Percentiles rank a stretch among this genome's conserved stretches.
Evolutionary conservation across 2,888 invertebrate genomes (phyloP).

Genomic region (Cremastinae sp.): DNA sequence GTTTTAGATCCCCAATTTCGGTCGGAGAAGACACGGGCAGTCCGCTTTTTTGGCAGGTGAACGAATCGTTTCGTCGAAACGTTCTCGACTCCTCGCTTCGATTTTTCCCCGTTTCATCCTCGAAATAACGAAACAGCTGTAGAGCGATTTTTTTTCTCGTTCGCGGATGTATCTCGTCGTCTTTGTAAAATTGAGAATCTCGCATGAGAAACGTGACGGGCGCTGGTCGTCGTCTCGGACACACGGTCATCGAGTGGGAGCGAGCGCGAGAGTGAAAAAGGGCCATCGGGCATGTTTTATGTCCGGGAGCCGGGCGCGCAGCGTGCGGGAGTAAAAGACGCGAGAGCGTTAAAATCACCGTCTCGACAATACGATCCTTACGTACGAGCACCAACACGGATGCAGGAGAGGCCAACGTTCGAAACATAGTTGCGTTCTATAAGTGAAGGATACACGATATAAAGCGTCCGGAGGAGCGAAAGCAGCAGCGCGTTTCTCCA

Average conservation of each 20-base stretch:
- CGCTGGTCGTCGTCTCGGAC: constrained; percentile 7
- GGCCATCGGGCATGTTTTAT: constrained; percentile 40
- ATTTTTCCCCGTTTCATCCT: background rate
- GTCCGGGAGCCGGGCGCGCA: constrained; percentile 47
- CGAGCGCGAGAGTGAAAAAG: constrained; percentile 41
- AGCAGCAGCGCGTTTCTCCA: constrained; percentile 54
- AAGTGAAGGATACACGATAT: constrained; percentile 57
- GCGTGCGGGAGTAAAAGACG: constrained; percentile 42
- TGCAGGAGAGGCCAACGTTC: background rate
- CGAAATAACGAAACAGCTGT: too few species aligned
- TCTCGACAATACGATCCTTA: constrained; percentile 47
- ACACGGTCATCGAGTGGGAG: background rate
- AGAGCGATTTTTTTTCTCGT: background rate
- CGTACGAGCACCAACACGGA: background rate
- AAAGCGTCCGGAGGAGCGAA: constrained; percentile 53
- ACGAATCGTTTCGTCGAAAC: constrained; percentile 75
- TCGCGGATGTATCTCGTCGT: constrained; percentile 1
- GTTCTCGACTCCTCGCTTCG: constrained; percentile 55
- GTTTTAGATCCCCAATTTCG: constrained; percentile 58
- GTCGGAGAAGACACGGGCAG: constrained; percentile 42
- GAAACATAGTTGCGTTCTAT: constrained; percentile 44
- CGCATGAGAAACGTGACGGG: constrained; percentile 7
- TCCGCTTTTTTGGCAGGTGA: constrained; percentile 67
- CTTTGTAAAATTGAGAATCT: background rate
- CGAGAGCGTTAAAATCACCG: constrained; percentile 57